Evolutionary conservation across 2,888 invertebrate species (phyloP).

Genomic region (Patella caerulea): DNA sequence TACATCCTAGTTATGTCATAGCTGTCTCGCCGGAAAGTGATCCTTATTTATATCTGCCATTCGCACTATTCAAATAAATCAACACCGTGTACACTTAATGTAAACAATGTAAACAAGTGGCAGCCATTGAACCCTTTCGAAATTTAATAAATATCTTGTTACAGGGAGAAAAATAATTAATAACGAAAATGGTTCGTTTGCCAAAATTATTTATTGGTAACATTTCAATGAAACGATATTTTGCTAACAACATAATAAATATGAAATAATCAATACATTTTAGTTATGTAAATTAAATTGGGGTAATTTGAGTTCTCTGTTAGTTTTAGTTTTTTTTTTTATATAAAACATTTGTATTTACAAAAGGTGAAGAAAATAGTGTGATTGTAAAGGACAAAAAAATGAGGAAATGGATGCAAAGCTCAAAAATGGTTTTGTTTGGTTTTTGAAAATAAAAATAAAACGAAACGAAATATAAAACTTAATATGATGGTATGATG

Average conservation of each 20-base stretch:
- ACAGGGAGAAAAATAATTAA: too few species aligned
- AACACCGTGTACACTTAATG: not conserved
- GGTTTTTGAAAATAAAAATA: too few species aligned
- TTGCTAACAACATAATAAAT: constrained; percentile 10
- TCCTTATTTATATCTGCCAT: constrained; percentile 10
- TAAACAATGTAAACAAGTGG: not conserved
- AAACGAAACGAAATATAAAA: too few species aligned
- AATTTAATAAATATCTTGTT: not conserved
- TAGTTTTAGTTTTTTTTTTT: too few species aligned
- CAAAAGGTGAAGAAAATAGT: too few species aligned
- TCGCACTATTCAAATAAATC: not conserved
- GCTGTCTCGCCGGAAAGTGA: not conserved
- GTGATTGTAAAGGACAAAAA: too few species aligned
- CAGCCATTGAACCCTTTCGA: not conserved
- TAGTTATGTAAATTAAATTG: too few species aligned
- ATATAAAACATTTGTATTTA: too few species aligned
- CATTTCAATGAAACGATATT: not conserved
- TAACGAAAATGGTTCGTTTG: not conserved
- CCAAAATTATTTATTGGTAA: constrained; percentile 7
- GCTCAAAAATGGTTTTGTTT: too few species aligned
- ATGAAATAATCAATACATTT: not conserved
- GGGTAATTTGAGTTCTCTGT: too few species aligned
- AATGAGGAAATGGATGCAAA: too few species aligned
- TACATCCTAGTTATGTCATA: constrained; percentile 6
- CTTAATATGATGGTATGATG: too few species aligned